Conservation (phyloP, 2,888 invertebrate genomes). For the Dioctria rufipes region DNA sequence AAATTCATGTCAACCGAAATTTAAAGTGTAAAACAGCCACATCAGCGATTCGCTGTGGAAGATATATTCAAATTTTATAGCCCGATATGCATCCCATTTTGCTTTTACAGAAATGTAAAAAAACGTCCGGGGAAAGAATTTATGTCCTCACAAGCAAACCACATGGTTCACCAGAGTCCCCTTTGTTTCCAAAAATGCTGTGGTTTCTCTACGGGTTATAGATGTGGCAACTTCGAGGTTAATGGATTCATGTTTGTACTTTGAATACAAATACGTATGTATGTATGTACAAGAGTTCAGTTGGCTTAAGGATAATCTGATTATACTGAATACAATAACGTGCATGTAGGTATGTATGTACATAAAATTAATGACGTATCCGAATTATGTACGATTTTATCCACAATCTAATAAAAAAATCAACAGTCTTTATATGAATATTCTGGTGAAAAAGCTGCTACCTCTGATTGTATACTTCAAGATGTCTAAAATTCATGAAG, state of each 20-base stretch:
- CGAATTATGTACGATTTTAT: neutral
- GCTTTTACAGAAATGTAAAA: neutral
- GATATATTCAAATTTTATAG: neutral
- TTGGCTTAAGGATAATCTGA: neutral
- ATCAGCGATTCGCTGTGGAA: neutral
- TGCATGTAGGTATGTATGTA: neutral
- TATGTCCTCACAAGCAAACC: slow-evolving; percentile 31
- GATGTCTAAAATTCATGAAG: neutral
- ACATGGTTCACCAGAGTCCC: slow-evolving; percentile 11
- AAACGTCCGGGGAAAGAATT: neutral
- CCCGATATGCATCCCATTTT: neutral
- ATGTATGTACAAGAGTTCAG: neutral
- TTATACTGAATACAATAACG: no score
- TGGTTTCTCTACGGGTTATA: neutral
- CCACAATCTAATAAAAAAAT: neutral
- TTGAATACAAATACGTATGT: neutral
- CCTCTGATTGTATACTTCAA: slow-evolving; percentile 7
- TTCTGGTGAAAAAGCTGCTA: neutral
- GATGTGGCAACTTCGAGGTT: slow-evolving; percentile 35
- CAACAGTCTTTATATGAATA: neutral
- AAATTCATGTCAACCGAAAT: neutral
- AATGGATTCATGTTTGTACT: neutral
- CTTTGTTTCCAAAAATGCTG: slow-evolving; percentile 33
- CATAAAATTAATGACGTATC: neutral
- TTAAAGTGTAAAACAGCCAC: neutral